Conservation (phyloP, 2,888 invertebrate genomes). For the Orchestes rusci region DNA sequence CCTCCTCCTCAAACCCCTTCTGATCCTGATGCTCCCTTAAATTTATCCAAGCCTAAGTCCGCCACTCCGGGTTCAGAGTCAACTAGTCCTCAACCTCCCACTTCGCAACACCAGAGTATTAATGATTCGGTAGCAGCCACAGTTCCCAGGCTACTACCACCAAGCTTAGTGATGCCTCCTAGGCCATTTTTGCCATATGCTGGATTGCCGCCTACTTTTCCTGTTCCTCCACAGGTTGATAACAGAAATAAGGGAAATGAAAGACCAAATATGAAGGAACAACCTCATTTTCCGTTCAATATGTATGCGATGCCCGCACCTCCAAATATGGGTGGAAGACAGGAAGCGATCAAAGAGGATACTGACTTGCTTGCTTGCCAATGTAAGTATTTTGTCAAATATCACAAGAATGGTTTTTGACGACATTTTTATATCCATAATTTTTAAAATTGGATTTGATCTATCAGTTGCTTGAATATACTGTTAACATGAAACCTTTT, state of each 20-base stretch:
- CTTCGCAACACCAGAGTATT: constrained; percentile 39
- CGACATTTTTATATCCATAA: too few relatives aligned
- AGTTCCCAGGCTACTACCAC: constrained; percentile 52
- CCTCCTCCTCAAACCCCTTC: constrained; percentile 41
- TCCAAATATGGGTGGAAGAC: constrained; percentile 33
- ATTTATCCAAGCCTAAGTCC: constrained; percentile 78
- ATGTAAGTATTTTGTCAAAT: constrained; percentile 41
- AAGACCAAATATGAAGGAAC: constrained; percentile 37
- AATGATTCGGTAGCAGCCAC: constrained; percentile 51
- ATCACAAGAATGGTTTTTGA: too few relatives aligned
- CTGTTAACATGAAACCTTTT: too few relatives aligned
- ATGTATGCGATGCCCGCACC: constrained; percentile 43
- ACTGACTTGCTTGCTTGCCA: constrained; percentile 57
- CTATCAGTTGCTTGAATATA: too few relatives aligned
- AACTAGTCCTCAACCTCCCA: constrained; percentile 45
- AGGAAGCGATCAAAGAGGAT: constrained; percentile 49
- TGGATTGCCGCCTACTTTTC: constrained; percentile 52
- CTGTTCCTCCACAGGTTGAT: constrained; percentile 39
- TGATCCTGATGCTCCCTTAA: constrained; percentile 78
- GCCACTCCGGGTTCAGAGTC: constrained; percentile 34
- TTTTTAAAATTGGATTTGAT: too few relatives aligned
- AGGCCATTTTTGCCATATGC: constrained; percentile 56
- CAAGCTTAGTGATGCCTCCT: constrained; percentile 50
- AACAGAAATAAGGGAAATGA: constrained; percentile 39
- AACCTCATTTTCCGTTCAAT: constrained; percentile 39